phyloP scores from a whole-genome alignment of 2,113 vertebrate genomes.

The Columba janthina region DNA sequence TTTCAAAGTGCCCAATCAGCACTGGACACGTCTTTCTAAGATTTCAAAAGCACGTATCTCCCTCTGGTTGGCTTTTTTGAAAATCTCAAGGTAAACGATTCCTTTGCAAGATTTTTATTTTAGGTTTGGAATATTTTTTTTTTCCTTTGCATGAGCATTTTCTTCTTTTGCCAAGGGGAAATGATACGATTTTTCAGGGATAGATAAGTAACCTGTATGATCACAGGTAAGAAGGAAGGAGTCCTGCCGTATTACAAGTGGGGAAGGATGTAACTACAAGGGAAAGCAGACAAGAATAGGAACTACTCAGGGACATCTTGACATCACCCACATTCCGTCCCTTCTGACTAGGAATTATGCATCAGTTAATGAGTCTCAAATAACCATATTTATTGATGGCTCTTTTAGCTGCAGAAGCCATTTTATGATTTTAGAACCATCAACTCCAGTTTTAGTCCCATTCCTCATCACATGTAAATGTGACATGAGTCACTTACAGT shows the following conservation, averaged over 20 bases:
- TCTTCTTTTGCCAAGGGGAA: background rate
- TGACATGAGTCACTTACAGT: background rate
- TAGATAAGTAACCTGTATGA: background rate
- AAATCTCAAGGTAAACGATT: background rate
- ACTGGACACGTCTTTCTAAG: background rate
- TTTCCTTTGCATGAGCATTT: background rate
- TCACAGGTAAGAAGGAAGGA: background rate
- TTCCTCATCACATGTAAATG: background rate
- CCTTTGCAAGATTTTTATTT: background rate
- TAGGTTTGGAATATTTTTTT: background rate
- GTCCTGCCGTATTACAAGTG: background rate
- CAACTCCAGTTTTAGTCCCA: background rate
- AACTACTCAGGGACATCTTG: background rate
- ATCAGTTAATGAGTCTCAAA: background rate
- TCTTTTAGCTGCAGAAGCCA: background rate
- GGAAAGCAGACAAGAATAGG: background rate
- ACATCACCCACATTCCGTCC: background rate
- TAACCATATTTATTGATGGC: background rate
- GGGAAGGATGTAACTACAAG: background rate
- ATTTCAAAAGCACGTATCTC: background rate
- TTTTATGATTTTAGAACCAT: background rate
- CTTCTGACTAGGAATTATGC: background rate
- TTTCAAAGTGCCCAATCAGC: background rate
- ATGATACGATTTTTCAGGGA: accelerated
- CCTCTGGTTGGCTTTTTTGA: background rate